These are phyloP conservation scores for Ivindomyrus marchei DNA, from an alignment of 2,113 vertebrate species.

Conservation along the genomic window DNA sequence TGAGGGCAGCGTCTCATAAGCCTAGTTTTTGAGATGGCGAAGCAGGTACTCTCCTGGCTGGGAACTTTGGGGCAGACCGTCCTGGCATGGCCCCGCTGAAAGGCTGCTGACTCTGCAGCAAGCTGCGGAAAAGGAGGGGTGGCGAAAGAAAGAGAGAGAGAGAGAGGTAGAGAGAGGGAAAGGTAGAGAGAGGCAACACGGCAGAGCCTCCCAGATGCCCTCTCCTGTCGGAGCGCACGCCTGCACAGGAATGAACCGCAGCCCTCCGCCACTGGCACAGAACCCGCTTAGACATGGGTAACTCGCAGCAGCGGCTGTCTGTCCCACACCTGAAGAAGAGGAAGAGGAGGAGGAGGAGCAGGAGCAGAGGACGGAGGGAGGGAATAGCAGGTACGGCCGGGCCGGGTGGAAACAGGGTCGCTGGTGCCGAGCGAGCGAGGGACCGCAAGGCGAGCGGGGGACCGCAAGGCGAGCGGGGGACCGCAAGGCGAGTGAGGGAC, in stretches of 20 bases:
- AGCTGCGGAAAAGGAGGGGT: background rate
- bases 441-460: background rate
- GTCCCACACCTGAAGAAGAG: slow-evolving; percentile 29
- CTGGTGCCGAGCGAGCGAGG: background rate
- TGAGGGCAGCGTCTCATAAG: background rate
- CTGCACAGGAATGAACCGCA: background rate
- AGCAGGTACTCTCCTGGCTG: background rate
- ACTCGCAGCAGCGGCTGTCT: slow-evolving; percentile 30
- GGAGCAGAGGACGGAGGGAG: background rate
- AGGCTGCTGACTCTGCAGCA: slow-evolving; percentile 27
- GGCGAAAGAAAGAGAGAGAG: background rate
- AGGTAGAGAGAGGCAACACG: slow-evolving; percentile 12
- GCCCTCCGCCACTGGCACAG: slow-evolving; percentile 10
- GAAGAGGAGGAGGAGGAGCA: background rate
- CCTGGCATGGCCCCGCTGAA: background rate
- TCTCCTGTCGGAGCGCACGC: background rate
- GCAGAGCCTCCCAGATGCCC: background rate
- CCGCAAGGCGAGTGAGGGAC: no score
- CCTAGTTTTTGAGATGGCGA: background rate
- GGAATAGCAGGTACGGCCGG: background rate
- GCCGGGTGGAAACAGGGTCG: background rate
- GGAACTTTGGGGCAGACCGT: background rate
- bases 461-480: no score
- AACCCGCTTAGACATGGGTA: slow-evolving; percentile 36
- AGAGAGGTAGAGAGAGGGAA: background rate